Evolutionary conservation across 2,113 vertebrate species (phyloP).

Genomic region (Nansenia antarctica): DNA sequence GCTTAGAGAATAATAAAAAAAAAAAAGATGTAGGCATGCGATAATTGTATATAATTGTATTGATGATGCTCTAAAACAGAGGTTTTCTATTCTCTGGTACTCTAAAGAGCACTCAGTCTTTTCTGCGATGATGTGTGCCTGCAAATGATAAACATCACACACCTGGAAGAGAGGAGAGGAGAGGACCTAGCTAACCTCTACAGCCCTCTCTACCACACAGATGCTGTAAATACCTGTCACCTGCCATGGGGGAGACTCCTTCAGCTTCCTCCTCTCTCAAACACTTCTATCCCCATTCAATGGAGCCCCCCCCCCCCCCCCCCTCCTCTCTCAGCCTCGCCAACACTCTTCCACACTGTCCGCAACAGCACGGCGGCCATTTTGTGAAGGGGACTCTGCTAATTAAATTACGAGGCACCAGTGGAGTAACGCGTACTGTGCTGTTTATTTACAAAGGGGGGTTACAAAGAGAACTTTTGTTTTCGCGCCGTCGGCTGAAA

Average conservation of each 20-base stretch:
- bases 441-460: constrained; percentile 10
- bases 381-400: constrained; percentile 59
- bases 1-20: too few species aligned
- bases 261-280: neutral
- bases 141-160: neutral
- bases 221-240: neutral
- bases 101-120: neutral
- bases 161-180: neutral
- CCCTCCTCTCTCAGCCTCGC: neutral
- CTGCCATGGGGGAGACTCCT: too few species aligned
- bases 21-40: too few species aligned
- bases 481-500: neutral
- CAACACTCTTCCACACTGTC: constrained; percentile 16
- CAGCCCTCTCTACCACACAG: too few species aligned
- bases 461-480: constrained; percentile 30
- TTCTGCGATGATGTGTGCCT: neutral
- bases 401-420: constrained; percentile 51
- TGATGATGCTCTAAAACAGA: too few species aligned
- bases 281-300: too few species aligned
- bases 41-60: too few species aligned
- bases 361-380: constrained; percentile 51
- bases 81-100: too few species aligned
- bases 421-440: neutral
- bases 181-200: too few species aligned
- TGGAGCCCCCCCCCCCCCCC: too few species aligned